Conservation (phyloP, 1,140 invertebrate genomes). For the Drosophila sechellia region DNA sequence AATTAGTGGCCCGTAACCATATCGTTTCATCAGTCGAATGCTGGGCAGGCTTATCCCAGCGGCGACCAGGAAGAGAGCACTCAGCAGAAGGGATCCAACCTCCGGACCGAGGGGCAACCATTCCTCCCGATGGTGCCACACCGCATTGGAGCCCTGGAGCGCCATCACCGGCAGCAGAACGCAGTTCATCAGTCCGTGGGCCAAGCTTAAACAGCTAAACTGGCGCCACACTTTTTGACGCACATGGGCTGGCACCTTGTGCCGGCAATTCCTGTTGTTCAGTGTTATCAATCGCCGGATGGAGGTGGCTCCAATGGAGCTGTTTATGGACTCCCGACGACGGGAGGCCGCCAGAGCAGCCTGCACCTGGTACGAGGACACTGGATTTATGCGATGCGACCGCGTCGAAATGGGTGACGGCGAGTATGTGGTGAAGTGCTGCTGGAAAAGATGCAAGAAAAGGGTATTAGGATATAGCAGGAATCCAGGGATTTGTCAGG, state of each 20-base stretch:
- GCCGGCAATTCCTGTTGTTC: conserved; percentile 85
- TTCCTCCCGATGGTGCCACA: conserved; percentile 84
- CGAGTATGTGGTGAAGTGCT: conserved; percentile 87
- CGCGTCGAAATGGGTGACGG: conserved; percentile 87
- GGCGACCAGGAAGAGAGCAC: conserved; percentile 86
- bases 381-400: conserved; percentile 85
- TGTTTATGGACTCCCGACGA: conserved; percentile 88
- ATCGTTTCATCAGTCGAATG: conserved; percentile 85
- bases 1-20: conserved; percentile 86
- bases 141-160: conserved; percentile 86
- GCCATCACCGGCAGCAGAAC: conserved; percentile 87
- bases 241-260: conserved; percentile 85
- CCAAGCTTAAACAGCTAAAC: conserved; percentile 86
- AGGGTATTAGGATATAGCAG: neutral
- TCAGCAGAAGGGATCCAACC: conserved; percentile 86
- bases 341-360: conserved; percentile 83
- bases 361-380: conserved; percentile 81
- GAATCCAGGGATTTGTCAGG: neutral
- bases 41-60: conserved; percentile 86
- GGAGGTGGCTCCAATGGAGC: conserved; percentile 88
- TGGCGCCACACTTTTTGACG: conserved; percentile 86
- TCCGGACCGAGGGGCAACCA: conserved; percentile 81
- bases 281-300: conserved; percentile 87
- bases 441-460: neutral
- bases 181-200: conserved; percentile 87